Evolutionary conservation across 2,113 vertebrate genomes (phyloP), one percentile per base, ranked within the genome.

Genomic region (Gavia stellata): DNA sequence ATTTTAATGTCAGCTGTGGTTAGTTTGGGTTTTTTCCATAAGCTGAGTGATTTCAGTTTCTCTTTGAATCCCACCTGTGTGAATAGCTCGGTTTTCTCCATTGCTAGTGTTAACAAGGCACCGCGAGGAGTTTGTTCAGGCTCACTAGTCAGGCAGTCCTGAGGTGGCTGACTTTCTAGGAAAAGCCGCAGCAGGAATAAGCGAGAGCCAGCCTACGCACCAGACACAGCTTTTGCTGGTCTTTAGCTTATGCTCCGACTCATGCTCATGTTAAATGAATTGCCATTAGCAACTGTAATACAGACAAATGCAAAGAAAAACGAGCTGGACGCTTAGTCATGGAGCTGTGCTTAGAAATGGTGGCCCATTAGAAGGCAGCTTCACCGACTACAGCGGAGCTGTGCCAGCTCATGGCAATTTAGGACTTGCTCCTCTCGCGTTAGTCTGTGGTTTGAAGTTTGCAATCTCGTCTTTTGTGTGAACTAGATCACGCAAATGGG

Each of bases 141-240:
- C 77, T 95, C 52, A 26, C 72, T 21, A 63, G 63, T 15, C 72
- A 62, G 77, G 80, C 86, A 94, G 80, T 42, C 83, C 61, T 47
- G 77, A 52, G 61, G 81, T 26, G 65, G 20, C 36, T 87, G 94
- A 65, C 87, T 92, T 92, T 90, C 77, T 89, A 94, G 96, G 93
- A 92, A 96, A 91, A 92, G 56, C 34, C 86, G 11, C 33, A 25
- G 63, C 53, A 62, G 72, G 75, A 81, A 10, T 28, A 53, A 88
- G 55, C 0, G 2, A 52, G 78, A 89, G 63, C 14, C 89, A 75
- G 77, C 89, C 93, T 4, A 52, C 3, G 10, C 65, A 59, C n/a
- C 52, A 84, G 86, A 28, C 81, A 33, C 70, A 58, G 53, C 45
- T 68, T 72, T 75, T 47, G 29, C 66, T 55, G 77, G 44, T 62